Conservation (phyloP, 2,113 vertebrate species). For the Pterophyllum scalare region DNA sequence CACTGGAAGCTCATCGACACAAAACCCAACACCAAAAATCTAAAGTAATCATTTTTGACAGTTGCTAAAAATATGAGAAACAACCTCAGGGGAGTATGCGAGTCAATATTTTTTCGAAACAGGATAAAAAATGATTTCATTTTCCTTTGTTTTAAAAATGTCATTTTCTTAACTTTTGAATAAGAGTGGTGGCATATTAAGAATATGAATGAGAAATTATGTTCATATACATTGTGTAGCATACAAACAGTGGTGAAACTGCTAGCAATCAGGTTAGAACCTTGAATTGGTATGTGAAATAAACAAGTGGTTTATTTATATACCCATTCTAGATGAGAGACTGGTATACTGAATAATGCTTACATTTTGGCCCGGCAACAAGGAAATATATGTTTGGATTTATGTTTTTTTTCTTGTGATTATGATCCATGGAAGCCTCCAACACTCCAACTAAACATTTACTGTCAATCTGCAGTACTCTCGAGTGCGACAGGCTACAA, state of each 20-base stretch:
- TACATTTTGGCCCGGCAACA: neutral
- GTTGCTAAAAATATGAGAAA: constrained; percentile 67
- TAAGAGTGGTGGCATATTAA: neutral
- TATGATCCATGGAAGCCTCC: neutral
- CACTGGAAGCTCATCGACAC: constrained; percentile 62
- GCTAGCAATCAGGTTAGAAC: constrained; percentile 1
- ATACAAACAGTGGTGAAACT: neutral
- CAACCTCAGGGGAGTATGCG: constrained; percentile 45
- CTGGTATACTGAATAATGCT: neutral
- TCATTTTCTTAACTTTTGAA: constrained; percentile 38
- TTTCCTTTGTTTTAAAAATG: constrained; percentile 30
- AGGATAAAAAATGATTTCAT: constrained; percentile 38
- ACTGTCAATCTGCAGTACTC: neutral
- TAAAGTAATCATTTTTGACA: constrained; percentile 69
- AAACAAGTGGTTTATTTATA: neutral
- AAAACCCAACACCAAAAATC: constrained; percentile 53
- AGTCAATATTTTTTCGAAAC: constrained; percentile 68
- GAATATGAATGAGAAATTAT: constrained; percentile 2
- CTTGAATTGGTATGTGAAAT: neutral
- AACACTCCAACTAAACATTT: neutral
- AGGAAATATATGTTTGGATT: constrained; percentile 1
- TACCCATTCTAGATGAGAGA: neutral
- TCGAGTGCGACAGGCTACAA: neutral
- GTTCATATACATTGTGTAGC: neutral
- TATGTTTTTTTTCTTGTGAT: neutral